Evolutionary conservation across 2,888 invertebrate genomes (phyloP), one percentile per base, ranked within the genome.

Genomic region (Volucella bombylans): DNA sequence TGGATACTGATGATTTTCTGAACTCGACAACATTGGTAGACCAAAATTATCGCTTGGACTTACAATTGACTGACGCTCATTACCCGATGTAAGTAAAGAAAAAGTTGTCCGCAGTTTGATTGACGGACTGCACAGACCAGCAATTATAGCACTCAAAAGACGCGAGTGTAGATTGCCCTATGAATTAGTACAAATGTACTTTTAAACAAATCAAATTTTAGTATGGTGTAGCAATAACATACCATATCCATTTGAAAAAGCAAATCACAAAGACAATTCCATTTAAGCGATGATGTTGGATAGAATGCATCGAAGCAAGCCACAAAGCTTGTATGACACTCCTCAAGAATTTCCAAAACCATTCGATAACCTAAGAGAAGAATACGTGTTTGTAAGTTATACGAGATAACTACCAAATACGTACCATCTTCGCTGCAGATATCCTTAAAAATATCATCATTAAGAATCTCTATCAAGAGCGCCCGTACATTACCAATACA

Each of bases 251-350:
- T 94, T 89, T 95, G 93, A 39, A 93, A 93, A n/a, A 97, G 92
- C 80, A 97, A 91, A 88, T 97, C 96, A 90, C 98, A 97, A 0
- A 99, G 92, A 89, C 97, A 96, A 87, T 95, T 95, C 98, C 98
- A 98, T 90, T 98, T 98, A 67, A 98, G 92, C 69, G 95, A 95
- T 0, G 97, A 96, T 0, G 98, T 98, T 0, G 99, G 98, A 91
- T 97, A 98, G 92, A 99, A 99, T 0, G 97, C 97, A 91, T 98
- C 97, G 89, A 98, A 99, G 90, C 98, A 98, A 3, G 96, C 94
- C 1, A 97, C 96, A 90, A 98, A 97, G 1, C 98, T 97, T 71
- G 95, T 94, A 87, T 98, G 97, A 76, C 97, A 97, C 91, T 99
- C 98, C 68, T 96, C 96, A 71, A 98, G 92, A 86, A 98, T 96